phyloP scores from a whole-genome alignment of 2,797 vertebrate genomes.

The Simalia tracyae region DNA sequence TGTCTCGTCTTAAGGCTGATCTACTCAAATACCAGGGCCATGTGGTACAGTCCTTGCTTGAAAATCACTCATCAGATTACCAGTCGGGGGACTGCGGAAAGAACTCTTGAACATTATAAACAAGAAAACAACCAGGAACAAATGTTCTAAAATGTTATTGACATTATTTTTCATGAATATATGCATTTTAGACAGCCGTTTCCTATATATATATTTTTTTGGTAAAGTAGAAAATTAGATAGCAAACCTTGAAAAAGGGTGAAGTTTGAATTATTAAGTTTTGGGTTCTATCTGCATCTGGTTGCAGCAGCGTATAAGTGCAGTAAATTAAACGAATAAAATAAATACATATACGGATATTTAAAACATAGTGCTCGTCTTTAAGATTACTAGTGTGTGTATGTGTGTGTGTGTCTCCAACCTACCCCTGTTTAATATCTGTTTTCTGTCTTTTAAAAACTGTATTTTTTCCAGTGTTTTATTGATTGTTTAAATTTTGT shows the following conservation, averaged over 20 bases:
- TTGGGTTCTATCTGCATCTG: background rate
- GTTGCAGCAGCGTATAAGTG: background rate
- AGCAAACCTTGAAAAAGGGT: background rate
- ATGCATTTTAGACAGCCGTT: background rate
- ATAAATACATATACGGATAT: background rate
- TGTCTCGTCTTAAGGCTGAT: too few relatives aligned
- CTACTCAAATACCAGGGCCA: background rate
- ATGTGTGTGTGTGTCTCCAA: background rate
- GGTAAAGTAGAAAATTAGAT: background rate
- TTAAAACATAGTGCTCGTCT: background rate
- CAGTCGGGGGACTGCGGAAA: background rate
- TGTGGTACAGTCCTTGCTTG: background rate
- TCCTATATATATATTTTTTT: too few relatives aligned
- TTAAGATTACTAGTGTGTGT: background rate
- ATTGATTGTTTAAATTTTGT: background rate
- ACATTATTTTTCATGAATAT: background rate
- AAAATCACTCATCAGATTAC: background rate
- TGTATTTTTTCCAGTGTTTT: background rate
- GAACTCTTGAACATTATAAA: too few relatives aligned
- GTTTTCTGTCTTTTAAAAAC: background rate
- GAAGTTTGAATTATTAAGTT: background rate
- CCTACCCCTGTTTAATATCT: background rate
- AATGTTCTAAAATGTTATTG: background rate
- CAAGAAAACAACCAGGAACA: too few relatives aligned
- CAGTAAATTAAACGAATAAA: background rate